A percentile compares a stretch with the other conserved stretches of the same genome.
Conservation (phyloP, 2,797 vertebrate genomes). For the Rhinoraja longicauda region DNA sequence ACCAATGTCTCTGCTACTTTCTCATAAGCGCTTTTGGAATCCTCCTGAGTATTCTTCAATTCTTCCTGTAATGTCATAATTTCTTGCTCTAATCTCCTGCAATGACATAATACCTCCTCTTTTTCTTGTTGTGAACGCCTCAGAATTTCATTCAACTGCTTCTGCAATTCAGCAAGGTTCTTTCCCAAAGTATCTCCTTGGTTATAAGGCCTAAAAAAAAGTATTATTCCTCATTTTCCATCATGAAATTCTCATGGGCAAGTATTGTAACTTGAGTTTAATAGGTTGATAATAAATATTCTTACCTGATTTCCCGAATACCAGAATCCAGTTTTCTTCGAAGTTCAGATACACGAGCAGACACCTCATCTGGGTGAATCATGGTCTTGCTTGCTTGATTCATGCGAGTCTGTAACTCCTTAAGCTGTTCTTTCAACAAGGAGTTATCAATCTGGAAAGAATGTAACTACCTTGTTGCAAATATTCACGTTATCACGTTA, state of each 20-base stretch:
- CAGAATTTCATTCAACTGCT: constrained; percentile 57
- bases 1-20: constrained; percentile 52
- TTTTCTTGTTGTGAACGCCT: constrained; percentile 55
- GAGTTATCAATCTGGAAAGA: constrained; percentile 63
- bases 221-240: constrained; percentile 34
- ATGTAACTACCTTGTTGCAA: not conserved
- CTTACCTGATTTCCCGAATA: constrained; percentile 59
- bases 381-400: constrained; percentile 52
- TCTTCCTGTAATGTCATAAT: constrained; percentile 57
- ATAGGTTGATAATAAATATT: not conserved
- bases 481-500: not conserved
- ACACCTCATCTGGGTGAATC: constrained; percentile 61
- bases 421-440: constrained; percentile 60
- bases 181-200: constrained; percentile 57
- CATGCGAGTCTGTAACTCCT: constrained; percentile 61
- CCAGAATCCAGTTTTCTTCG: constrained; percentile 56
- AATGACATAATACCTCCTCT: constrained; percentile 56
- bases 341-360: constrained; percentile 57
- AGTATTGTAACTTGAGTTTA: not conserved
- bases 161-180: constrained; percentile 63
- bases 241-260: not conserved
- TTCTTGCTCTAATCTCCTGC: constrained; percentile 59
- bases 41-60: constrained; percentile 57
- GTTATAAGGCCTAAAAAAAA: constrained; percentile 48
- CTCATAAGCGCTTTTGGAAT: constrained; percentile 56